A percentile compares a stretch with the other conserved stretches of the same genome.
Conservation (phyloP, 1,140 invertebrate species). For the Geopemphigus sp. region DNA sequence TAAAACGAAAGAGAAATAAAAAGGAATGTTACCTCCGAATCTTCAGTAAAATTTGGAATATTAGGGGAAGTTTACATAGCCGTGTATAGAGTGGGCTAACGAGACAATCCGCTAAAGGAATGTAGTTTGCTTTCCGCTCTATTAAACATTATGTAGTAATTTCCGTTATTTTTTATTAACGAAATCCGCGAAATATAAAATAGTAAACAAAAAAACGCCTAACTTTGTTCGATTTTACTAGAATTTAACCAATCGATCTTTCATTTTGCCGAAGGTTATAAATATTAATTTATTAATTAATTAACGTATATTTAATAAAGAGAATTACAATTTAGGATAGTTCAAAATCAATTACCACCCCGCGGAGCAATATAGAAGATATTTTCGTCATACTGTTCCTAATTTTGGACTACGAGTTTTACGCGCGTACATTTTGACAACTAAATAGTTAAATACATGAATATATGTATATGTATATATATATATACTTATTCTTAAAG, state of each 20-base stretch:
- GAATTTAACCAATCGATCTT: background rate
- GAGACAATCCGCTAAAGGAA: slow-evolving; percentile 1
- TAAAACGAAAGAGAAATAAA: background rate
- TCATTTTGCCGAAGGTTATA: background rate
- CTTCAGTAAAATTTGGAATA: background rate
- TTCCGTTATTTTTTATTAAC: background rate
- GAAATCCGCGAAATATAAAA: background rate
- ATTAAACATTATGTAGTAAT: background rate
- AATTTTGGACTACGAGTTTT: background rate
- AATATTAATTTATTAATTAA: background rate
- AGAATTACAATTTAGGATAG: background rate
- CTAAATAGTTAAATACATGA: too few species aligned
- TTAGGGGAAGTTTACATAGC: background rate
- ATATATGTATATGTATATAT: too few species aligned
- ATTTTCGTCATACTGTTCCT: background rate
- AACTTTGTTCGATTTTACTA: background rate
- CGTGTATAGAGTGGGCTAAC: background rate
- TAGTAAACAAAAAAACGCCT: background rate
- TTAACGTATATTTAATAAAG: background rate
- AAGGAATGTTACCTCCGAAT: slow-evolving; percentile 2
- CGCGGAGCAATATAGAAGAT: background rate
- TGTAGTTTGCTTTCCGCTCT: background rate
- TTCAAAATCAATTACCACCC: background rate
- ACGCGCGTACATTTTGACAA: background rate
- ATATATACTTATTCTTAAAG: background rate